Evolutionary conservation across 1,140 invertebrate genomes (phyloP), one percentile per base, ranked within the genome.

Genomic region (Mizuhopecten yessoensis): DNA sequence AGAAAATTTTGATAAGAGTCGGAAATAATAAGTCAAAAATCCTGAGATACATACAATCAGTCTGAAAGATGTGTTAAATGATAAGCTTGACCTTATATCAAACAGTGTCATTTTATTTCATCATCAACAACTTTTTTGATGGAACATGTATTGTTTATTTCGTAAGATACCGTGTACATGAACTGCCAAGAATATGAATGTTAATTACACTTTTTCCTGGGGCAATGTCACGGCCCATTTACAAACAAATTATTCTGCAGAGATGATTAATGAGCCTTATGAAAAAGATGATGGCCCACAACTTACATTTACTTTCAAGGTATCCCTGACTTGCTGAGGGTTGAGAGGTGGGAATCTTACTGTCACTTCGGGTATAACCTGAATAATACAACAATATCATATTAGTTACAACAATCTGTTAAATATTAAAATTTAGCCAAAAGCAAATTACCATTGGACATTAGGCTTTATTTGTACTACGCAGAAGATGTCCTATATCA

Each of bases 301-400:
- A 90, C 91, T 92, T 88, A 93, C 87, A 93, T 92, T 92, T 90
- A 93, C 89, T 92, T 39, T 94, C 94, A 15, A 93, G 42, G 45
- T 92, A 93, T 20, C 87, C 39, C 57, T 93, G 91, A 39, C 88
- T 89, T 2, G 89, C 91, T 17, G 92, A 90, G 11, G 87, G 23
- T 29, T 90, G 90, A 20, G 87, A 34, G 36, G 57, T 75, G 1
- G 57, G 23, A 29, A 75, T 29, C n/a, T 75, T 75, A 75, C 57
- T 75, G 23, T 75, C 57, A 75, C 23, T 75, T 17, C 92, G 92
- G 87, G 90, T 90, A 87, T 93, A 95, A 90, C 93, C 94, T 94
- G 34, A 87, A 93, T n/a, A n/a, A 90, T 17, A 90, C 45, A 33
- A 91, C 5, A 87, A 90, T 90, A 92, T 87, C 33, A 91, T 90